Percentiles rank a stretch among this genome's conserved stretches.
Conservation (phyloP, 1,140 invertebrate species). For the Ruditapes philippinarum region DNA sequence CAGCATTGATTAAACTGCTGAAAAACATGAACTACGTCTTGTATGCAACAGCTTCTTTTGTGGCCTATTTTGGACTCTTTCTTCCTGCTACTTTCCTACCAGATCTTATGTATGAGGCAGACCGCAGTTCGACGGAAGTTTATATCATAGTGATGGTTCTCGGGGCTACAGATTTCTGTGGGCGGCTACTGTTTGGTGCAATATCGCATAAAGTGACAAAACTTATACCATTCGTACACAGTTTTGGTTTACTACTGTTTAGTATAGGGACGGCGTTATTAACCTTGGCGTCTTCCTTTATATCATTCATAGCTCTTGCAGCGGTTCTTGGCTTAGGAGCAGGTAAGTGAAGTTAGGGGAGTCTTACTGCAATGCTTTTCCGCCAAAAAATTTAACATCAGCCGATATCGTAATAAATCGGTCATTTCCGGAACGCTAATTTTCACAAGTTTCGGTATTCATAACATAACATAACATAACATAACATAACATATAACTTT, state of each 20-base stretch:
- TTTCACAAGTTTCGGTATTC: too few relatives aligned
- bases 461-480: too few relatives aligned
- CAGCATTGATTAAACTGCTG: neutral
- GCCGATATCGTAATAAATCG: too few relatives aligned
- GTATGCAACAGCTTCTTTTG: neutral
- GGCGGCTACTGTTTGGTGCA: neutral
- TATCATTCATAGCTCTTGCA: neutral
- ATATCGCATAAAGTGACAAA: neutral
- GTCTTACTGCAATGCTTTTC: too few relatives aligned
- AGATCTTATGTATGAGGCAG: slow-evolving; percentile 5
- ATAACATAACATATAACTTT: too few relatives aligned
- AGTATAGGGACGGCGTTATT: neutral
- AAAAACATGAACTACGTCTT: neutral
- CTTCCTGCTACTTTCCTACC: slow-evolving; percentile 14
- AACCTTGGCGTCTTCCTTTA: neutral
- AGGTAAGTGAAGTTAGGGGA: too few relatives aligned
- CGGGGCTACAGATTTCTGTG: neutral
- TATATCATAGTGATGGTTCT: neutral
- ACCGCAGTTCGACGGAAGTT: neutral
- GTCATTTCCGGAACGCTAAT: too few relatives aligned
- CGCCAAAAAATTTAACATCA: too few relatives aligned
- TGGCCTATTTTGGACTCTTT: neutral
- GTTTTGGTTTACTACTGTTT: neutral
- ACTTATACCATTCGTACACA: neutral
- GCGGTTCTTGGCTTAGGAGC: neutral